A percentile compares a stretch with the other conserved stretches of the same genome.
These are phyloP conservation scores for Cosmia pyralina DNA, from an alignment of 2,888 invertebrate species.

Conservation along the genomic window DNA sequence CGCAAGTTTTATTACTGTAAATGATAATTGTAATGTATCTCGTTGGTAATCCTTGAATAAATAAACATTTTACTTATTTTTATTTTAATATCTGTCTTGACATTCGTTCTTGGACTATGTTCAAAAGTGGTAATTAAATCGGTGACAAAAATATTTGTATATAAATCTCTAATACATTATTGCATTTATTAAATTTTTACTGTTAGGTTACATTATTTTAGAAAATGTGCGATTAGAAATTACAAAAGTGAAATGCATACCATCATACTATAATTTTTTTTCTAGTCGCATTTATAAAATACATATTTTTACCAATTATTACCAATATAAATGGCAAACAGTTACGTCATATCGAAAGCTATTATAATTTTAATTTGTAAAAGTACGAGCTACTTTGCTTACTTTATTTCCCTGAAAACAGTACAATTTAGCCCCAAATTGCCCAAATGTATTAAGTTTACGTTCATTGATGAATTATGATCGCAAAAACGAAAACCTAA, in stretches of 20 bases:
- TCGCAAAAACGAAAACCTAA: conserved; percentile 53
- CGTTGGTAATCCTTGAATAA: no score
- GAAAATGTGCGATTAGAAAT: conserved; percentile 4
- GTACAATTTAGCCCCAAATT: conserved; percentile 36
- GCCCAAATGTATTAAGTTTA: conserved; percentile 43
- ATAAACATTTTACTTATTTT: background rate
- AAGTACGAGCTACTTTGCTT: background rate
- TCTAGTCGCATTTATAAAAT: no score
- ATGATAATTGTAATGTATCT: no score
- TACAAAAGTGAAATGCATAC: no score
- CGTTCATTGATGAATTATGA: conserved; percentile 50
- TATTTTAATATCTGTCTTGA: background rate
- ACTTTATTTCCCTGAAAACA: conserved; percentile 27
- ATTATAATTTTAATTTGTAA: conserved; percentile 16
- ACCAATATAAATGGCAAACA: background rate
- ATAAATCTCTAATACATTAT: background rate
- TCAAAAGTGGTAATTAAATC: background rate
- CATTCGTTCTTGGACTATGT: background rate
- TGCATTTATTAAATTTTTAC: no score
- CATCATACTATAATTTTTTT: background rate
- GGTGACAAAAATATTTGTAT: background rate
- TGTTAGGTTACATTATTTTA: conserved; percentile 8
- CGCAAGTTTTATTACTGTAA: no score
- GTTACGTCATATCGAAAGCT: conserved; percentile 2
- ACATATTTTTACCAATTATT: background rate